Evolutionary conservation across 2,797 vertebrate genomes (phyloP), one percentile per base, ranked within the genome.

Genomic region (Smutsia temminckii): DNA sequence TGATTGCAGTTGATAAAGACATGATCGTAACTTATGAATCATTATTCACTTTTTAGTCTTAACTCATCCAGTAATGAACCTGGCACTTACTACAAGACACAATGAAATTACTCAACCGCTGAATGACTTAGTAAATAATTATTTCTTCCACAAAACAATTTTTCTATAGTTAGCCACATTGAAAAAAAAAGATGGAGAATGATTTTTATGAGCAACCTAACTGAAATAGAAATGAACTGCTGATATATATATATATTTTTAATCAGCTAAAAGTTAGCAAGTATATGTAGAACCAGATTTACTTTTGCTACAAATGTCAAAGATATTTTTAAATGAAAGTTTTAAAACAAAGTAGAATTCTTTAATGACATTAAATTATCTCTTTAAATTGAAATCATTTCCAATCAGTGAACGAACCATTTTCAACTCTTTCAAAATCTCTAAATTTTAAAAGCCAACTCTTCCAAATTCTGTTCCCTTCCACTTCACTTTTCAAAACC

Each of bases 351-450:
- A 91, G 14, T 2, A 85, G 21, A 77, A 63, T 29, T 78, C 11
- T 68, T 59, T 17, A 71, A 18, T 59, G 32, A n/a, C 0, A 91
- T 7, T 72, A 21, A 46, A n/a, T 34, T 66, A 53, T 27, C 49
- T 71, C 8, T 74, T 79, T 77, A 93, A 40, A 77, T 12, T 91
- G 11, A 77, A 46, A 85, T 89, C 68, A 46, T 68, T 92, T 63
- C 46, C 14, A 71, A 42, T 89, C 40, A 57, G 37, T 42, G 9
- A 80, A 23, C 59, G 9, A 93, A 88, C 10, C 27, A 64, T 42
- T 89, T 55, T 32, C 23, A 89, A 94, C 34, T 55, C 46, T 84
- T 92, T 69, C 6, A 91, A 93, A 86, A 66, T 95, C 29, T 83
- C 46, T 51, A 61, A 46, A 49, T 18, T 80, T 68, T 88, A 80